Conservation (phyloP, 2,888 invertebrate genomes). For the Machimus atricapillus region DNA sequence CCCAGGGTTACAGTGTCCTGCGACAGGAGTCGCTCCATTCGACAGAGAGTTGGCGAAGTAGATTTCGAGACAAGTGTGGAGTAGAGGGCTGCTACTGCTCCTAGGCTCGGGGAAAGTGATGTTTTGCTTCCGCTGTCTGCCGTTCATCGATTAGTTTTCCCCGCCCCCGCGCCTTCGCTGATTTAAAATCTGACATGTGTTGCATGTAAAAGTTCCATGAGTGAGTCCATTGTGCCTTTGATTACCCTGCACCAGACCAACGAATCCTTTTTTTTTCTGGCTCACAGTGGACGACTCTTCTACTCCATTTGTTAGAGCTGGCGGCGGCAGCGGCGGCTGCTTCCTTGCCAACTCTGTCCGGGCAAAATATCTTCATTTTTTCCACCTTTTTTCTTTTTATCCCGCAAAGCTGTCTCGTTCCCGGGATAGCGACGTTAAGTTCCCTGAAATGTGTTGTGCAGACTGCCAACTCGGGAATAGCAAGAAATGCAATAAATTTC, state of each 20-base stretch:
- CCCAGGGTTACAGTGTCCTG: not conserved
- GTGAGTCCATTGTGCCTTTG: not conserved
- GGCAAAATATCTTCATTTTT: not conserved
- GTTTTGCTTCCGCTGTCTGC: constrained; percentile 25
- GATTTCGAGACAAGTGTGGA: not conserved
- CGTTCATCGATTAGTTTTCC: constrained; percentile 28
- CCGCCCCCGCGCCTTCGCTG: not conserved
- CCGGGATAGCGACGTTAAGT: not conserved
- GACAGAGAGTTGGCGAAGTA: not conserved
- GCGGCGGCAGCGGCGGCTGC: not conserved
- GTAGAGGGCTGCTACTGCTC: not conserved
- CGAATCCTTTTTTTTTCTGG: not conserved
- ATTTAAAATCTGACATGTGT: constrained; percentile 13
- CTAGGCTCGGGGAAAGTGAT: not conserved
- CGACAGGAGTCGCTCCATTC: not conserved
- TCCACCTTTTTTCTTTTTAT: not conserved
- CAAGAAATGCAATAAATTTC: not conserved
- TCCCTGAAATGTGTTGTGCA: not conserved
- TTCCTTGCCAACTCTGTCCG: not conserved
- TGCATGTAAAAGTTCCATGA: not conserved
- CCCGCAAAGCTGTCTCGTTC: not conserved
- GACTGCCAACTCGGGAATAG: not conserved
- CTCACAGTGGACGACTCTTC: not conserved
- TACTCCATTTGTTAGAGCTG: not conserved
- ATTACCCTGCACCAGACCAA: not conserved